phyloP scores from a whole-genome alignment of 2,113 vertebrate genomes.

The Micronycteris hirsuta region DNA sequence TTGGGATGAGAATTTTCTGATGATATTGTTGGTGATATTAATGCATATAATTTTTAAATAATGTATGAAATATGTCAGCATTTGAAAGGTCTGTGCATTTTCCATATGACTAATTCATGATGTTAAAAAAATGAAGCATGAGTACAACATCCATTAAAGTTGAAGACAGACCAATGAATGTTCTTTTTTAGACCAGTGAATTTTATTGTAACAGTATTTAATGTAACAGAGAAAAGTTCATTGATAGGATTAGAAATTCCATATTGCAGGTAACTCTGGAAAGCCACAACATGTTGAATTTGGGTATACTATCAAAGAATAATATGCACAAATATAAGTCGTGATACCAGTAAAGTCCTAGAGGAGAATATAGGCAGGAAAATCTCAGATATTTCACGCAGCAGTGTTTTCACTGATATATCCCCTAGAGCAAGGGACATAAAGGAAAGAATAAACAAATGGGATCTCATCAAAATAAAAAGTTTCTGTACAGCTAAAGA shows the following conservation, averaged over 20 bases:
- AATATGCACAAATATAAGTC: too few species aligned
- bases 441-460: too few species aligned
- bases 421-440: too few species aligned
- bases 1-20: background rate
- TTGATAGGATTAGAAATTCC: background rate
- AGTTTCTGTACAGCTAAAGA: too few species aligned
- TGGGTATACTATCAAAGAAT: background rate
- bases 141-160: background rate
- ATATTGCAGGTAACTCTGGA: background rate
- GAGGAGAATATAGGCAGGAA: too few species aligned
- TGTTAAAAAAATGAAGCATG: background rate
- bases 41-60: background rate
- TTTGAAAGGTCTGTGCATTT: background rate
- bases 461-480: too few species aligned
- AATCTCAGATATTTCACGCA: too few species aligned
- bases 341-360: too few species aligned
- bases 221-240: background rate
- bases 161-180: background rate
- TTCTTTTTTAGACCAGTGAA: background rate
- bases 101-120: too few species aligned
- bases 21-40: background rate
- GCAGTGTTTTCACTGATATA: too few species aligned
- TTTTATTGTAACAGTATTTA: constrained; percentile 7
- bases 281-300: constrained; percentile 9
- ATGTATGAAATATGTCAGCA: background rate